Evolutionary conservation across 2,888 invertebrate species (phyloP), one percentile per base, ranked within the genome.

Genomic region (Branchipolynoe longqiensis): DNA sequence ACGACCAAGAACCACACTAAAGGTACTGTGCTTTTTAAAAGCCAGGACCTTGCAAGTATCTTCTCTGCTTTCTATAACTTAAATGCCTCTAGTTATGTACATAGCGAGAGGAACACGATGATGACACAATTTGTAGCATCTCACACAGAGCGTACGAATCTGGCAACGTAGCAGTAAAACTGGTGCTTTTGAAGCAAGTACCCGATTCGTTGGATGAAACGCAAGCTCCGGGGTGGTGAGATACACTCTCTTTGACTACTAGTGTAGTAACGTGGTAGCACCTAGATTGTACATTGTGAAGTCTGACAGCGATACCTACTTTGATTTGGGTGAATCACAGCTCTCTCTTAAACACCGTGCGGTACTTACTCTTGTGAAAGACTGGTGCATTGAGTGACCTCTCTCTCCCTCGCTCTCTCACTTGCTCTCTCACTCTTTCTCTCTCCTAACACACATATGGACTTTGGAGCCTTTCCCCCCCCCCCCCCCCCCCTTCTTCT

Each of bases 311-410:
- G 38, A 69, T 69, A 69, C 33, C 33, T 69, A 78, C 78, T 78
- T 48, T 48, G 78, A n/a, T n/a, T n/a, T n/a, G 54, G 78, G 12
- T 78, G 54, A 48, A 78, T 78, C 78, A 78, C 78, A 78, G 78
- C n/a, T 78, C 78, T 78, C 48, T 69, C 48, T 78, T 78, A 78
- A 78, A 78, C 78, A 78, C 78, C 41, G 78, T 28, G 48, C 48
- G 78, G 78, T 78, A 78, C 78, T 69, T n/a, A 33, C 69, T 36
- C 33, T 69, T 69, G n/a, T n/a, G 69, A 69, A 69, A 69, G 69
- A 69, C 69, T 69, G 36, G 69, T 69, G 69, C 69, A 69, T 69
- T 69, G 69, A 69, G 69, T 69, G 36, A 18, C 38, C 69, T 1
- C 33, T 18, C 69, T 69, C 12, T 69, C 36, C n/a, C n/a, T n/a